Conservation (phyloP, 2,888 invertebrate species). For the Heliconius ethilla region DNA sequence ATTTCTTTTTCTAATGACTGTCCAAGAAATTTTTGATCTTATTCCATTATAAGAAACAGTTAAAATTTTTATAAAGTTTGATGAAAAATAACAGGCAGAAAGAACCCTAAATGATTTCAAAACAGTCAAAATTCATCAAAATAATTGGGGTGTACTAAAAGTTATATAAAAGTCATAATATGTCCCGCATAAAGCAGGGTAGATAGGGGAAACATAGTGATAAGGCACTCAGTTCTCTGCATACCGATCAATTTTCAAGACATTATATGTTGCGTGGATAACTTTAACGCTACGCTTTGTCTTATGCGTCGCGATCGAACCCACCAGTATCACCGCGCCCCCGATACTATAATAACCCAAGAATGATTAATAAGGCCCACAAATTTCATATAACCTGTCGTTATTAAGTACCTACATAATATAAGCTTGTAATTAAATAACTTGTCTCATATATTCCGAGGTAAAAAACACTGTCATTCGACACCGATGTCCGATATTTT, state of each 20-base stretch:
- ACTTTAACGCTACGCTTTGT: too few relatives aligned
- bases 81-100: not conserved
- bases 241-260: not conserved
- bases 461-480: constrained; percentile 6
- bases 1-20: not conserved
- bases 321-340: too few relatives aligned
- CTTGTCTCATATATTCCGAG: not conserved
- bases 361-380: not conserved
- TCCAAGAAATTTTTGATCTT: not conserved
- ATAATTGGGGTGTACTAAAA: not conserved
- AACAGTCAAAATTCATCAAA: constrained; percentile 12
- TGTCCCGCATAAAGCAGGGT: not conserved
- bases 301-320: too few relatives aligned
- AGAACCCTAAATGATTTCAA: not conserved
- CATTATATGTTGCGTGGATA: too few relatives aligned
- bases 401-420: not conserved
- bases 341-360: too few relatives aligned
- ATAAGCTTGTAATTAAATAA: constrained; percentile 17
- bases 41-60: not conserved
- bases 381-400: not conserved
- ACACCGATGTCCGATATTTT: constrained; percentile 8
- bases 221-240: not conserved
- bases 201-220: not conserved
- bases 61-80: not conserved
- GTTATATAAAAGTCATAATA: too few relatives aligned